Conservation (phyloP, 1,140 invertebrate genomes). For the Drosophila tristis region DNA sequence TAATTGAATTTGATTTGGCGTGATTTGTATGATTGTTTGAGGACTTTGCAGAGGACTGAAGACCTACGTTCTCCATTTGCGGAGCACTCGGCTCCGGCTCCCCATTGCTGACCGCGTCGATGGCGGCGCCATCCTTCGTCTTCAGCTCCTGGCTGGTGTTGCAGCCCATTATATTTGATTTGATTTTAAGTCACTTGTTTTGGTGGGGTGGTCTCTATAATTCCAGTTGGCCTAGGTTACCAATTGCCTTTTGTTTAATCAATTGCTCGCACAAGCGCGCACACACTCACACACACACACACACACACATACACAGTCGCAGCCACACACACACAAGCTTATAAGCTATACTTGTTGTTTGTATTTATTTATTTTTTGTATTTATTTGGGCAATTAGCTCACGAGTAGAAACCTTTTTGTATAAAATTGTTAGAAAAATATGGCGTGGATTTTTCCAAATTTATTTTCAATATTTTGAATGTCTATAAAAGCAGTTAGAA, state of each 20-base stretch:
- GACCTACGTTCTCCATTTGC: constrained; percentile 47
- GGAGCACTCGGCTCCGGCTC: constrained; percentile 67
- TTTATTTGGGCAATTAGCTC: constrained; percentile 43
- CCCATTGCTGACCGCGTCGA: constrained; percentile 73
- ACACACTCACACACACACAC: constrained; percentile 10
- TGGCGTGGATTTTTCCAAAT: background rate
- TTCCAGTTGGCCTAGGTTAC: constrained; percentile 75
- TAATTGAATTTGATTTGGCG: constrained; percentile 82
- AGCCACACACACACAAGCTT: constrained; percentile 21
- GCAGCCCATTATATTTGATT: constrained; percentile 72
- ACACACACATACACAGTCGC: constrained; percentile 13
- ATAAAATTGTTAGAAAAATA: constrained; percentile 60
- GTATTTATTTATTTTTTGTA: constrained; percentile 6
- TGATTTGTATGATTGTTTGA: constrained; percentile 75
- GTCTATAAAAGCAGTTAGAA: constrained; percentile 61
- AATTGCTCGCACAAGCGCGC: constrained; percentile 52
- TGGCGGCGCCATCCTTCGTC: constrained; percentile 74
- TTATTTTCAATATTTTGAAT: constrained; percentile 11
- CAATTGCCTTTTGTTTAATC: constrained; percentile 74
- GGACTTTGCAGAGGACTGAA: constrained; percentile 49
- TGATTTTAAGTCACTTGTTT: constrained; percentile 6
- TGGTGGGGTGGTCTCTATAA: constrained; percentile 39
- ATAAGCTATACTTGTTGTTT: constrained; percentile 44
- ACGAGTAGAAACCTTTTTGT: constrained; percentile 53
- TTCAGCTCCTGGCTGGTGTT: constrained; percentile 83